Conservation (phyloP, 2,113 vertebrate species). For the Sorex araneus region DNA sequence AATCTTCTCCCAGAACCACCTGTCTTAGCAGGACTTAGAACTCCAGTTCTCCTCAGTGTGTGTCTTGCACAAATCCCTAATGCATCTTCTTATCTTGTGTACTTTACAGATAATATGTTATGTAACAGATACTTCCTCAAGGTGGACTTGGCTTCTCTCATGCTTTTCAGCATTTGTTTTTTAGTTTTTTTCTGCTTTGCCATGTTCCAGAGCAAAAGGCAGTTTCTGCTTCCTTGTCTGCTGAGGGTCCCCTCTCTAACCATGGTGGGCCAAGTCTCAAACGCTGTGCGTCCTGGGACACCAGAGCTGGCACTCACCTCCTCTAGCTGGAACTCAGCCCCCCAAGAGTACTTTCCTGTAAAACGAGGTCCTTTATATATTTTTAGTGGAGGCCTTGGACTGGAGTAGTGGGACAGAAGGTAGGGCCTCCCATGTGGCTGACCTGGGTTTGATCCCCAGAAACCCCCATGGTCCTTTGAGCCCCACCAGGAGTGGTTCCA, state of each 20-base stretch:
- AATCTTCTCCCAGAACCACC: not conserved
- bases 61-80: not conserved
- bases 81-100: not conserved
- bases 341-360: not conserved
- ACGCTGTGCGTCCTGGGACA: not conserved
- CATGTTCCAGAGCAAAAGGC: not conserved
- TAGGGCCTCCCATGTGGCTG: no score
- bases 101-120: not conserved
- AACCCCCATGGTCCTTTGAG: no score
- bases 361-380: not conserved
- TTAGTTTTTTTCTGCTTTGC: not conserved
- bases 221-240: not conserved
- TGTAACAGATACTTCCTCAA: not conserved
- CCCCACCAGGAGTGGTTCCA: no score
- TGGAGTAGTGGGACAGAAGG: no score
- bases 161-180: not conserved
- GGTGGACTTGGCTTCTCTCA: not conserved
- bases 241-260: not conserved
- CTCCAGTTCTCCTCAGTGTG: not conserved
- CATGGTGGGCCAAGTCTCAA: not conserved
- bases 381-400: no score
- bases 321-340: not conserved
- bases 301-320: not conserved
- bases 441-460: no score
- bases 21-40: not conserved